phyloP scores from a whole-genome alignment of 1,140 invertebrate species.

The Chionoecetes opilio region DNA sequence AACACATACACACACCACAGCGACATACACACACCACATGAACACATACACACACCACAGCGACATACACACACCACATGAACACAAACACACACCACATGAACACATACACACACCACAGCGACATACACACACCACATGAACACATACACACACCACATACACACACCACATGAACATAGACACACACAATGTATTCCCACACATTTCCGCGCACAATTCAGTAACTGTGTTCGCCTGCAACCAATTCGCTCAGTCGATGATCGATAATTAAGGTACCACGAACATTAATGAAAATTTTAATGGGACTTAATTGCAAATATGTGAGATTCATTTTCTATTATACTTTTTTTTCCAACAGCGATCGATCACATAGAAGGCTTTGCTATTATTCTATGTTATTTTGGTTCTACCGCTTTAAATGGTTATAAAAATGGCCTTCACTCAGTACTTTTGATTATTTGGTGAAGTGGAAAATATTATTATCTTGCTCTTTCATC shows the following conservation, averaged over 20 bases:
- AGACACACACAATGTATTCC: background rate
- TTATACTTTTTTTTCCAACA: background rate
- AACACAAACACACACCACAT: constrained; percentile 37
- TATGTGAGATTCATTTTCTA: constrained; percentile 38
- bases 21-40: constrained; percentile 37
- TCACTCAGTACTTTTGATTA: constrained; percentile 9
- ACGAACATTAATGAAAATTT: constrained; percentile 52
- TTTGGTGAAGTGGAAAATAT: constrained; percentile 1
- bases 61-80: background rate
- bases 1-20: background rate
- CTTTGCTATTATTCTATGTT: background rate
- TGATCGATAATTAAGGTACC: constrained; percentile 55
- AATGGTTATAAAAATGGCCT: background rate
- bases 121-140: background rate
- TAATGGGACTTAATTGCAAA: constrained; percentile 35
- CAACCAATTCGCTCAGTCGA: background rate
- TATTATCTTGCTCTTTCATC: background rate
- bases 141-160: constrained; percentile 19
- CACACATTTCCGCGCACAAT: background rate
- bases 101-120: constrained; percentile 58
- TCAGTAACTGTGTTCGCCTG: background rate
- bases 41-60: constrained; percentile 55
- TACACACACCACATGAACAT: background rate
- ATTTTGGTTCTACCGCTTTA: background rate
- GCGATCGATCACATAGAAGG: background rate